Evolutionary conservation across 2,113 vertebrate genomes (phyloP).

Genomic region (Lophura nycthemera): DNA sequence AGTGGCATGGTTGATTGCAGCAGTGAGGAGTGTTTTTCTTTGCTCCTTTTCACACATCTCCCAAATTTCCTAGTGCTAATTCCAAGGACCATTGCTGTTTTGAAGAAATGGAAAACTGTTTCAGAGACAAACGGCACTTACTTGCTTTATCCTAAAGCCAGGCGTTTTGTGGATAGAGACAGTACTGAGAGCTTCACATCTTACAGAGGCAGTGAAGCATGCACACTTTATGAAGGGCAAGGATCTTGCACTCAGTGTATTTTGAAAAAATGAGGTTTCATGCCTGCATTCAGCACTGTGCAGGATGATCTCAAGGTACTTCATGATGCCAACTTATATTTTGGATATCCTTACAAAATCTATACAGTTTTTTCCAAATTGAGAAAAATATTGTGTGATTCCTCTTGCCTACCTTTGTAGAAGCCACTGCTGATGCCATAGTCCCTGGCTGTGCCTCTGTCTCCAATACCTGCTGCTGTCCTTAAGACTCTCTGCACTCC

Average conservation of each 20-base stretch:
- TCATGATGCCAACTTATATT: background rate
- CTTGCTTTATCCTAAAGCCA: background rate
- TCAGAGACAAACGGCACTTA: background rate
- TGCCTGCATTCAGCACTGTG: background rate
- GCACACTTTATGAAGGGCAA: background rate
- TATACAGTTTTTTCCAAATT: background rate
- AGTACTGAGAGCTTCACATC: background rate
- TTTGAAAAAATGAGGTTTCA: background rate
- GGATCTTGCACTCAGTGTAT: background rate
- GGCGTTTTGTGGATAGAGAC: background rate
- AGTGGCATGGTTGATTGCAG: background rate
- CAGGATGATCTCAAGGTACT: background rate
- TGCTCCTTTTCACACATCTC: background rate
- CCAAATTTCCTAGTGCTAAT: background rate
- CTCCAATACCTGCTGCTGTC: background rate
- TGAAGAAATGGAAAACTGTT: background rate
- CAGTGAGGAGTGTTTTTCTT: background rate
- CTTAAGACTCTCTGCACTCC: rapidly evolving
- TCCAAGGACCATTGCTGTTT: background rate
- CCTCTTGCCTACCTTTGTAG: background rate
- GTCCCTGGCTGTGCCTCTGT: rapidly evolving
- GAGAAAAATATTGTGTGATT: background rate
- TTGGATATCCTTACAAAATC: background rate
- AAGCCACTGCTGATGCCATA: background rate
- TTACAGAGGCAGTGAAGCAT: background rate